Conservation (phyloP, 2,797 vertebrate species). For the Kryptolebias ocellatus region DNA sequence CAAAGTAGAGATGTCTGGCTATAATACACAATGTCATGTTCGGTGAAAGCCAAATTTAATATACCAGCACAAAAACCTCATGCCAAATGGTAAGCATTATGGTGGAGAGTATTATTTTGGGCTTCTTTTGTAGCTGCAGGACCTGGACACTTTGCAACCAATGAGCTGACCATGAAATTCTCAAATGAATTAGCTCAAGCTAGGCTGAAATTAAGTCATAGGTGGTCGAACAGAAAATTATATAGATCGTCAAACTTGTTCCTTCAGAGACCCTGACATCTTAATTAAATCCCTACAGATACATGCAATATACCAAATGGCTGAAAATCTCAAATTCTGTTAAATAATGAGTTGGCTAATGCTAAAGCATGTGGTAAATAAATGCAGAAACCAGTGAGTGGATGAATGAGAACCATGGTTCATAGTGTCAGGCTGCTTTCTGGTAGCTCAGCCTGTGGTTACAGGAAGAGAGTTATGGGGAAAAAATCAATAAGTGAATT, state of each 20-base stretch:
- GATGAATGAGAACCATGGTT: constrained; percentile 40
- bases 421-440: constrained; percentile 22
- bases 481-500: constrained; percentile 73
- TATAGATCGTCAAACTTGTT: constrained; percentile 5
- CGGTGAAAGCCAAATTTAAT: too few species aligned
- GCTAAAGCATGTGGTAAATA: constrained; percentile 44
- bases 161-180: too few species aligned
- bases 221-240: background rate
- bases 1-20: too few species aligned
- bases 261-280: constrained; percentile 1
- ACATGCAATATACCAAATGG: constrained; percentile 35
- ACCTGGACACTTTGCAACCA: too few species aligned
- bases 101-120: too few species aligned
- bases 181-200: too few species aligned
- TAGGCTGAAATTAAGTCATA: background rate
- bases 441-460: constrained; percentile 52
- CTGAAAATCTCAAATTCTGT: constrained; percentile 40
- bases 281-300: constrained; percentile 14
- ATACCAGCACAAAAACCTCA: too few species aligned
- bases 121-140: too few species aligned
- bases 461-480: constrained; percentile 32
- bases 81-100: too few species aligned
- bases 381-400: constrained; percentile 41
- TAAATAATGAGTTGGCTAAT: constrained; percentile 65
- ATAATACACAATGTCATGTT: too few species aligned